Evolutionary conservation across 2,797 vertebrate genomes (phyloP).

Genomic region (Neoniphon sammara): DNA sequence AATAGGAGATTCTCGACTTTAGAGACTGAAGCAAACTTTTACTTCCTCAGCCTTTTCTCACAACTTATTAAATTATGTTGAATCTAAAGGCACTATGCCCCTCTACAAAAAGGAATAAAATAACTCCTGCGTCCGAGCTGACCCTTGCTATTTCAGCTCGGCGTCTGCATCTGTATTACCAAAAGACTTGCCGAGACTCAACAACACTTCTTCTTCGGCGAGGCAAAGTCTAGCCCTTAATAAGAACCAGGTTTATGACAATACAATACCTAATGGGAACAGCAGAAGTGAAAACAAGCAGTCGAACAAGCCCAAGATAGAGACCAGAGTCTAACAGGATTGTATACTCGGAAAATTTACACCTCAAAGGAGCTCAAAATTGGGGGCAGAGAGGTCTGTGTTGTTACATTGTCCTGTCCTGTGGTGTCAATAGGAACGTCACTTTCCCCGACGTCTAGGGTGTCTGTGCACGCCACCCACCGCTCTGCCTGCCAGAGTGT

Average conservation of each 20-base stretch:
- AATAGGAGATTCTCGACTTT: slow-evolving; percentile 71
- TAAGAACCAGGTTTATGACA: slow-evolving; percentile 33
- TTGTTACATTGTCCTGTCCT: slow-evolving; percentile 30
- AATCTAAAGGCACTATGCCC: slow-evolving; percentile 55
- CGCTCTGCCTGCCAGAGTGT: slow-evolving; percentile 40
- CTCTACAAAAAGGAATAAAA: slow-evolving; percentile 59
- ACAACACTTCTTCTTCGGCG: slow-evolving; percentile 20
- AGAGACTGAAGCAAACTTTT: slow-evolving; percentile 65
- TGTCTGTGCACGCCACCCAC: slow-evolving; percentile 54
- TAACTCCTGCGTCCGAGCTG: slow-evolving; percentile 52
- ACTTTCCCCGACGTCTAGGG: not conserved
- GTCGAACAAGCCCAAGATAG: not conserved
- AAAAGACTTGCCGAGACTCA: slow-evolving; percentile 52
- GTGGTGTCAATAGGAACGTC: slow-evolving; percentile 45
- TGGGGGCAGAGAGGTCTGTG: slow-evolving; percentile 42
- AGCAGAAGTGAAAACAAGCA: slow-evolving; percentile 5
- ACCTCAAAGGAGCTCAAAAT: slow-evolving; percentile 29
- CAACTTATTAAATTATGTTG: slow-evolving; percentile 67
- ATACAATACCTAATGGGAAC: slow-evolving; percentile 16
- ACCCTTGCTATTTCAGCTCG: slow-evolving; percentile 30
- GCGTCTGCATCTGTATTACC: slow-evolving; percentile 45
- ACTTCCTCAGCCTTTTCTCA: slow-evolving; percentile 46
- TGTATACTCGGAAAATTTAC: slow-evolving; percentile 2
- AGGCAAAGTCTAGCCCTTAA: slow-evolving; percentile 12
- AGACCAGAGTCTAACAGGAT: not conserved